Conservation (phyloP, 2,797 vertebrate species). For the Tenualosa thibaudeaui region DNA sequence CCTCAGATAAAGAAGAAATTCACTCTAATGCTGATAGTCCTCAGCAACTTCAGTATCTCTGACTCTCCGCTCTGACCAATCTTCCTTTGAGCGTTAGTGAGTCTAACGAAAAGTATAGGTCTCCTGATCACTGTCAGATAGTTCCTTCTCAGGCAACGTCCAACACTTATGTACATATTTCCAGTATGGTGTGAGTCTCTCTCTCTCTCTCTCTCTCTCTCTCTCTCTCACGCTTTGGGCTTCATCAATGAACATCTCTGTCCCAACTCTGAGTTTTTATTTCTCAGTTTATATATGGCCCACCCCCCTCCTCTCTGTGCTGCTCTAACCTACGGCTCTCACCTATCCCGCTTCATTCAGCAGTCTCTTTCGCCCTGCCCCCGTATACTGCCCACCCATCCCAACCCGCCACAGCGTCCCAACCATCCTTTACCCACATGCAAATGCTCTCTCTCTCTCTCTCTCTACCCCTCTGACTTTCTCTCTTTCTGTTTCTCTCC, state of each 20-base stretch:
- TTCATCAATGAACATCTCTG: neutral
- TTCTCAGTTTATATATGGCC: neutral
- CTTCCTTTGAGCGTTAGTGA: neutral
- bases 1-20: too few relatives aligned
- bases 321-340: neutral
- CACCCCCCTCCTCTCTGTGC: neutral
- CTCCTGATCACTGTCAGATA: neutral
- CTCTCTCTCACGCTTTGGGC: neutral
- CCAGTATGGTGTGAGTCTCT: neutral
- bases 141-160: neutral
- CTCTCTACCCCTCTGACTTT: neutral
- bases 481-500: neutral
- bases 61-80: neutral
- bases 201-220: neutral
- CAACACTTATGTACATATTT: neutral
- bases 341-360: conserved; percentile 6
- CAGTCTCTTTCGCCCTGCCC: conserved; percentile 18
- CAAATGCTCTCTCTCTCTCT: neutral
- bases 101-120: neutral
- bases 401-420: neutral
- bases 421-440: neutral
- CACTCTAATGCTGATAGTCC: neutral
- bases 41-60: neutral
- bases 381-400: conserved; percentile 28
- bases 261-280: conserved; percentile 21